These are phyloP conservation scores for Ophonus ardosiacus DNA, from an alignment of 2,888 invertebrate species.

Conservation along the genomic window DNA sequence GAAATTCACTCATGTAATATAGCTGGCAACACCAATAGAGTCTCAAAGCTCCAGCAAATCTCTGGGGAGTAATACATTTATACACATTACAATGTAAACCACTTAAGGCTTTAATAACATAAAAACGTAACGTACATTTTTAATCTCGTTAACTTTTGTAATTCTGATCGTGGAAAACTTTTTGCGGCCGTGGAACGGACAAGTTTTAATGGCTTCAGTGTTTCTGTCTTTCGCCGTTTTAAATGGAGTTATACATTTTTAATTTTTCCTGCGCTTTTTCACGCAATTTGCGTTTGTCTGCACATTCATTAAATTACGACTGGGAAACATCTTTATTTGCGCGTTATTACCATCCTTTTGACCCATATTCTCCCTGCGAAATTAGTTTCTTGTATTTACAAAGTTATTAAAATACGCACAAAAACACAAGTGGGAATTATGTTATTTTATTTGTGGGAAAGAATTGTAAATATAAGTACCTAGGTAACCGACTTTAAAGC, in stretches of 20 bases:
- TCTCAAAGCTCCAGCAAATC: not conserved
- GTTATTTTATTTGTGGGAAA: not conserved
- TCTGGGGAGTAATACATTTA: constrained; percentile 29
- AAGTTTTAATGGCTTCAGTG: constrained; percentile 53
- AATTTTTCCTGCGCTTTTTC: constrained; percentile 47
- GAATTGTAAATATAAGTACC: not conserved
- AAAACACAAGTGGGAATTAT: not conserved
- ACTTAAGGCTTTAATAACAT: constrained; percentile 43
- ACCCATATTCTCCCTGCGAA: constrained; percentile 3
- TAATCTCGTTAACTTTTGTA: constrained; percentile 57
- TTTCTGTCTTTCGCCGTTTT: constrained; percentile 36
- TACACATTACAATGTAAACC: constrained; percentile 54
- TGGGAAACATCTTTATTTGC: constrained; percentile 28
- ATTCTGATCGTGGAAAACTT: constrained; percentile 54
- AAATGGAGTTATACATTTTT: constrained; percentile 57
- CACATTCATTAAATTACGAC: constrained; percentile 45
- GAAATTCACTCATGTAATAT: not conserved
- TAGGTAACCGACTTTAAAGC: not conserved
- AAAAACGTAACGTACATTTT: constrained; percentile 52
- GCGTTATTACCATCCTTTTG: constrained; percentile 20
- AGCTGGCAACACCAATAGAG: constrained; percentile 3
- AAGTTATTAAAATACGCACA: not conserved
- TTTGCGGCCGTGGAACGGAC: constrained; percentile 40
- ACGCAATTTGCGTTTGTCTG: constrained; percentile 12
- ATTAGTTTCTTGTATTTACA: constrained; percentile 18